Percentiles rank a stretch among this genome's conserved stretches.
phyloP scores from a whole-genome alignment of 92 coral and sea anemone species.

The Parazoanthus swiftii region DNA sequence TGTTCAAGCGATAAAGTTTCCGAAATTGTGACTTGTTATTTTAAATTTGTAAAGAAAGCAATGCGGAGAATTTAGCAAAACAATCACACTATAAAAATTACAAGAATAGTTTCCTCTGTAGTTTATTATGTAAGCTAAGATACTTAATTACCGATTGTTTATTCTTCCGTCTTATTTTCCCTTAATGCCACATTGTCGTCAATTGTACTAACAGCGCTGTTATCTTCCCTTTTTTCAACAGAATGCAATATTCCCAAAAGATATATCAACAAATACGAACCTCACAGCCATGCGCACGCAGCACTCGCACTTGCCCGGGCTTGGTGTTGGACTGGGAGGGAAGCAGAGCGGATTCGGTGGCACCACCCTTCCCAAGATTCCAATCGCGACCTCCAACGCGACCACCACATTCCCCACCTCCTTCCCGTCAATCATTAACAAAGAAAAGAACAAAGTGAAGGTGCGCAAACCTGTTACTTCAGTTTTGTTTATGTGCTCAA shows the following conservation, averaged over 20 bases:
- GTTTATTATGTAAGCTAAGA: too few relatives aligned
- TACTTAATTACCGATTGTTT: too few relatives aligned
- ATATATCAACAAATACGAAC: conserved; percentile 50
- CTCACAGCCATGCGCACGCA: conserved; percentile 49
- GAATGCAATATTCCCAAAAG: conserved; percentile 62
- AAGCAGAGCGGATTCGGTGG: conserved; percentile 62
- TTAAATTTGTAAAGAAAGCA: too few relatives aligned
- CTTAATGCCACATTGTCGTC: too few relatives aligned
- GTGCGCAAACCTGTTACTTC: conserved; percentile 16
- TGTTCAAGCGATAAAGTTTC: too few relatives aligned
- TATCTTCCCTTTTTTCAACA: background rate
- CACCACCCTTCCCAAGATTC: conserved; percentile 85
- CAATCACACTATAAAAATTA: too few relatives aligned
- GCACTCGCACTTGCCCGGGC: conserved; percentile 59
- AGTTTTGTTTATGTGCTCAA: too few relatives aligned
- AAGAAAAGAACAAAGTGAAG: conserved; percentile 86
- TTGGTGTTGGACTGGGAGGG: conserved; percentile 56
- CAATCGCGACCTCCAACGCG: conserved; percentile 77
- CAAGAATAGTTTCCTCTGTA: too few relatives aligned
- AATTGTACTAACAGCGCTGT: background rate
- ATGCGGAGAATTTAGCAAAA: too few relatives aligned
- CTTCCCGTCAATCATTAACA: conserved; percentile 79
- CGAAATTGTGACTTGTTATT: too few relatives aligned
- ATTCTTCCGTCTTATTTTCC: background rate
- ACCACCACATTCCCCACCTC: conserved; percentile 87